phyloP scores from a whole-genome alignment of 2,113 vertebrate genomes.

The Gymnarchus niloticus region DNA sequence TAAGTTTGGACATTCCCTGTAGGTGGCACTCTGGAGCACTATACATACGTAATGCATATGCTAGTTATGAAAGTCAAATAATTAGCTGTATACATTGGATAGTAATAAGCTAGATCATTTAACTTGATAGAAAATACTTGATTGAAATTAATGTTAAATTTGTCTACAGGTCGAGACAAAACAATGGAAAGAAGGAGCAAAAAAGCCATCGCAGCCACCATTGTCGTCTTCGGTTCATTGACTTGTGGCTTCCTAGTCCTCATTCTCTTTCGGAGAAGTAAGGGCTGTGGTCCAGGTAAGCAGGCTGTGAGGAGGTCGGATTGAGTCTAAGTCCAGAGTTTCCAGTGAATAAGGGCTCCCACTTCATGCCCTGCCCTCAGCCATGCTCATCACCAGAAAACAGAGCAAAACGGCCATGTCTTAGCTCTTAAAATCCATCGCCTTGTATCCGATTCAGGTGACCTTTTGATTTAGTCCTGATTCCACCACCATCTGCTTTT shows the following conservation, averaged over 20 bases:
- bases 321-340: background rate
- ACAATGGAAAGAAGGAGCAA: background rate
- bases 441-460: background rate
- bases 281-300: background rate
- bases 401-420: background rate
- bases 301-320: background rate
- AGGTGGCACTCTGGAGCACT: too few relatives aligned
- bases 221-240: constrained; percentile 14
- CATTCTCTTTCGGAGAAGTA: background rate
- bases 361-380: background rate
- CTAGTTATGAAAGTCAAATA: background rate
- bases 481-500: background rate
- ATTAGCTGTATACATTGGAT: background rate
- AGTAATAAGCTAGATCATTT: background rate
- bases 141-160: background rate
- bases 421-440: background rate
- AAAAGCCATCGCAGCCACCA: background rate
- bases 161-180: background rate
- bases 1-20: background rate
- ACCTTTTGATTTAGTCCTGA: background rate
- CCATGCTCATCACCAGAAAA: background rate
- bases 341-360: background rate
- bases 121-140: background rate
- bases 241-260: constrained; percentile 14
- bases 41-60: background rate